Evolutionary conservation across 1,140 invertebrate species (phyloP), one percentile per base, ranked within the genome.

Genomic region (Limonius californicus): DNA sequence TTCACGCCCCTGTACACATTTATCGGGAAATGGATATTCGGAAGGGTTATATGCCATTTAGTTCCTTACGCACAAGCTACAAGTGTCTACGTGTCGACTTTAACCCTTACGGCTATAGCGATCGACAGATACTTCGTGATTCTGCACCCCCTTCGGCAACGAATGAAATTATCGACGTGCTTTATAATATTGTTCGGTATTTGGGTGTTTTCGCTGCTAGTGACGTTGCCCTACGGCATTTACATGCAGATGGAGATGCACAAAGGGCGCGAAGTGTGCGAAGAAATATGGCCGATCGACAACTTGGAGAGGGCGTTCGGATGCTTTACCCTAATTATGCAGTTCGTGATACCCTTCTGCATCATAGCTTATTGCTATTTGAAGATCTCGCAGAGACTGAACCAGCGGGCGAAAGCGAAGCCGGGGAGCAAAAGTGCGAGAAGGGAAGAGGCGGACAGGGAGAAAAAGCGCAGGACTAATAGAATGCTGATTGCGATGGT

Each of bases 401-500:
- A 89, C 69, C 85, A 89, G 70, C 82, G 90, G 4, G 89, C 88
- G 1, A 81, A 82, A 58, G 81, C 83, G 16, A 93, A 91, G 69
- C 91, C 90, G 0, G 91, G 88, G 14, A 83, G 80, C 16, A 90
- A 91, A 67, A 90, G 86, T 32, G 85, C 84, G 16, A 82, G 85
- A 57, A 83, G 87, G 67, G 87, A 94, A 79, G 87, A 92, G 73
- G 79, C 84, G 18, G 87, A 92, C 63, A 79, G 88, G 54, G 84
- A 88, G 70, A 77, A 83, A 56, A 89, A 87, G 63, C 84, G 84
- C 65, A 80, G 89, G 45, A 94, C 93, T n/a, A 89, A 92, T 66
- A 84, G 91, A 64, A 99, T 98, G 96, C 80, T 98, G 12, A 95
- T 98, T 63, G 89, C 92, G 0, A 98, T 99, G 94, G 95, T 98